Percentiles rank a stretch among this genome's conserved stretches.
Evolutionary conservation across 2,888 invertebrate genomes (phyloP).

Genomic region (Phorcus lineatus): DNA sequence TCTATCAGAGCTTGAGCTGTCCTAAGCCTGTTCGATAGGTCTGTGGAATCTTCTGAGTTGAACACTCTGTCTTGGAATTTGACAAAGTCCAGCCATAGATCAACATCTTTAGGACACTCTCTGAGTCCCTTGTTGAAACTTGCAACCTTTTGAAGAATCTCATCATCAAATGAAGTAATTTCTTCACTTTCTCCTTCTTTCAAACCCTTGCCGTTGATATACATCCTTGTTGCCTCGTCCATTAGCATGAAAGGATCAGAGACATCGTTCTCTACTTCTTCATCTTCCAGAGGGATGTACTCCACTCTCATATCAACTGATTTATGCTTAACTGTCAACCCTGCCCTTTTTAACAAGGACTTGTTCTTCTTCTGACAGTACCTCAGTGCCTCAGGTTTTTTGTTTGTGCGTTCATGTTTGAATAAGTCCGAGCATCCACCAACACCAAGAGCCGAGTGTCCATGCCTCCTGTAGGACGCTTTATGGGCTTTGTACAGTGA

Average conservation of each 20-base stretch:
- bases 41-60: slow-evolving; percentile 11
- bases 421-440: slow-evolving; percentile 19
- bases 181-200: slow-evolving; percentile 14
- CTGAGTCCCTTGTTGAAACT: slow-evolving; percentile 71
- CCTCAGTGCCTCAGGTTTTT: slow-evolving; percentile 39
- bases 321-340: slow-evolving; percentile 23
- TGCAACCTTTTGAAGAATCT: slow-evolving; percentile 46
- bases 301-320: not conserved
- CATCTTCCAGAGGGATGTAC: not conserved
- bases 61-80: slow-evolving; percentile 74
- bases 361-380: slow-evolving; percentile 62
- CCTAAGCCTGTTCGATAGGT: slow-evolving; percentile 30
- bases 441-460: slow-evolving; percentile 46
- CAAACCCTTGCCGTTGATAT: slow-evolving; percentile 62
- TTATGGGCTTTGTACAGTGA: slow-evolving; percentile 70
- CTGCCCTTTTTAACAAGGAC: slow-evolving; percentile 29
- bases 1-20: slow-evolving; percentile 64
- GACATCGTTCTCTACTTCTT: not conserved
- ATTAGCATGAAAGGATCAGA: slow-evolving; percentile 35
- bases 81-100: slow-evolving; percentile 76
- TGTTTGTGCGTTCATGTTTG: slow-evolving; percentile 31
- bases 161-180: slow-evolving; percentile 23
- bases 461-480: slow-evolving; percentile 56
- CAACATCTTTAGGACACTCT: slow-evolving; percentile 71
- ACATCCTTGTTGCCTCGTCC: slow-evolving; percentile 64